These are phyloP conservation scores for Terrapene triunguis DNA, from an alignment of 2,113 vertebrate species.

Conservation along the genomic window DNA sequence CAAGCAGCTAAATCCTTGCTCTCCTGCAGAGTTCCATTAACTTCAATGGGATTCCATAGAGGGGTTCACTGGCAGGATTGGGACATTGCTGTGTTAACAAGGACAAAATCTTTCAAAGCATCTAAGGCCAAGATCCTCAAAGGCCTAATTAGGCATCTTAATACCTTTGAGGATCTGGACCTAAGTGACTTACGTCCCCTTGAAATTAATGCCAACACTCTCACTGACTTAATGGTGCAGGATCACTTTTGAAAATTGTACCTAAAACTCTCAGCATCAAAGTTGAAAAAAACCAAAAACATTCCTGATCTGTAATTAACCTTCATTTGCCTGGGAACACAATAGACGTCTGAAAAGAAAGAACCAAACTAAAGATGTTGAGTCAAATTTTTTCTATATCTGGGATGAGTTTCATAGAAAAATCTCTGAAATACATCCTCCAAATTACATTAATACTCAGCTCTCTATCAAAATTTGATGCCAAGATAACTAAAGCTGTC, in stretches of 20 bases:
- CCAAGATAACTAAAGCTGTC: conserved; percentile 12
- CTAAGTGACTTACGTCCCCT: background rate
- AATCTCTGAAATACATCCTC: conserved; percentile 33
- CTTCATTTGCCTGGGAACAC: conserved; percentile 24
- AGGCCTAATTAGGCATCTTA: background rate
- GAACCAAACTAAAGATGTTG: conserved; percentile 69
- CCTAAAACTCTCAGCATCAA: background rate
- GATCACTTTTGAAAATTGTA: conserved; percentile 6
- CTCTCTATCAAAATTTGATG: conserved; percentile 22
- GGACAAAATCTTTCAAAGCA: background rate
- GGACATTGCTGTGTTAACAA: background rate
- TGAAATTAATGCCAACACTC: background rate
- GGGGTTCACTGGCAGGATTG: background rate
- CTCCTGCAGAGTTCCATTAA: background rate
- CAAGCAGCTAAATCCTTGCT: background rate
- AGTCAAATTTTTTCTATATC: conserved; percentile 57
- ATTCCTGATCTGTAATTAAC: conserved; percentile 49
- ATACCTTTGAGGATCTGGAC: background rate
- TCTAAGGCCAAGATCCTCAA: background rate
- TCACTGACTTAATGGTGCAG: background rate
- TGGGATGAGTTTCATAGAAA: conserved; percentile 49
- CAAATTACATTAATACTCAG: conserved; percentile 15
- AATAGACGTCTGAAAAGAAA: background rate
- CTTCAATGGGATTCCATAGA: background rate
- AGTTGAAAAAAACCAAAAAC: conserved; percentile 66